Evolutionary conservation across 2,797 vertebrate species (phyloP).

Genomic region (Cossypha polioptera): DNA sequence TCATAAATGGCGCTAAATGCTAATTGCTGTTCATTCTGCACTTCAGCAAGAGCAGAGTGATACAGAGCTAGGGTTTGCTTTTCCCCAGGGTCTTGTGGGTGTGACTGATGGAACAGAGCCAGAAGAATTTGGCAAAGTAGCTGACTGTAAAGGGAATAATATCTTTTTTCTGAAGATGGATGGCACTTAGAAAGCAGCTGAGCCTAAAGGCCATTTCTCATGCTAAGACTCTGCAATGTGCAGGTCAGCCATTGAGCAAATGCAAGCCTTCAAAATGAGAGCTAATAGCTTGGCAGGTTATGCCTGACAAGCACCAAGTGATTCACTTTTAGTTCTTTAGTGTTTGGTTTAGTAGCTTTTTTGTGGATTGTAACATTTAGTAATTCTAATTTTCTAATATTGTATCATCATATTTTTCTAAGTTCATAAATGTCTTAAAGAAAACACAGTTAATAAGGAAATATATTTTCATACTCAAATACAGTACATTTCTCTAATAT

Average conservation of each 20-base stretch:
- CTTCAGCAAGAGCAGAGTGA: neutral
- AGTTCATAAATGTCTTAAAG: neutral
- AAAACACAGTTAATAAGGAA: neutral
- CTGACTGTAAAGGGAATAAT: slow-evolving; percentile 2
- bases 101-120: slow-evolving; percentile 4
- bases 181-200: slow-evolving; percentile 28
- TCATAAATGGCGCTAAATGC: neutral
- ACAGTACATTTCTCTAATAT: neutral
- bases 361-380: neutral
- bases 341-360: neutral
- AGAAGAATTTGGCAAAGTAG: slow-evolving; percentile 7
- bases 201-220: slow-evolving; percentile 31
- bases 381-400: neutral
- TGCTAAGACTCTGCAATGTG: neutral
- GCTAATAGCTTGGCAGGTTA: neutral
- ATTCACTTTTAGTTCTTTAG: neutral
- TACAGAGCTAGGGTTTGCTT: neutral
- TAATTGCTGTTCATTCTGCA: neutral
- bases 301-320: neutral
- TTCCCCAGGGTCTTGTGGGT: neutral
- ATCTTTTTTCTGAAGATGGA: slow-evolving; percentile 31
- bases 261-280: neutral
- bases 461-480: neutral
- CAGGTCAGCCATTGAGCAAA: slow-evolving; percentile 6
- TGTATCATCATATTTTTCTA: neutral